Percentiles rank a stretch among this genome's conserved stretches.
These are phyloP conservation scores for Salvelinus alpinus DNA, from an alignment of 2,113 vertebrate genomes.

Conservation along the genomic window DNA sequence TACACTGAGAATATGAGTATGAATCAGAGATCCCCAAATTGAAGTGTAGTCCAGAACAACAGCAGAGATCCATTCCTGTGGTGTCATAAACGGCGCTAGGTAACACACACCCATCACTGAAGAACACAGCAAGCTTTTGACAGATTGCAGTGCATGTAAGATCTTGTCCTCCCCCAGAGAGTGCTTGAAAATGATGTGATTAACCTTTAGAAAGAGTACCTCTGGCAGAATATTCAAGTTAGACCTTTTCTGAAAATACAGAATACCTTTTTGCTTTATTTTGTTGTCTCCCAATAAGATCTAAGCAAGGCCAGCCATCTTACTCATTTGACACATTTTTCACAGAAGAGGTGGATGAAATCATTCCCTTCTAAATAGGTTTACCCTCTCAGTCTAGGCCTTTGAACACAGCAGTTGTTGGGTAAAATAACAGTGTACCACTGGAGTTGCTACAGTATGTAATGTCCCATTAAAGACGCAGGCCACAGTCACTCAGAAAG, in stretches of 20 bases:
- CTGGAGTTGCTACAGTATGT: constrained; percentile 1
- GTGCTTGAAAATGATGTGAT: too few relatives aligned
- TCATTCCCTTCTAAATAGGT: neutral
- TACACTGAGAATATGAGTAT: too few relatives aligned
- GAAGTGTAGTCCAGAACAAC: neutral
- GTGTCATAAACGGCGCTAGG: neutral
- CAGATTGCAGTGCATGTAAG: neutral
- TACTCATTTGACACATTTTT: too few relatives aligned
- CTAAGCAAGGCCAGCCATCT: neutral
- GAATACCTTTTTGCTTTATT: neutral
- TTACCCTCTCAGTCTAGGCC: neutral
- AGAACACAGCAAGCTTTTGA: neutral
- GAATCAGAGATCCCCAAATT: neutral
- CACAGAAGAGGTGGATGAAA: too few relatives aligned
- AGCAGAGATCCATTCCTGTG: neutral
- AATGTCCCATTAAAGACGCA: constrained; percentile 43
- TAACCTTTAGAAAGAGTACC: too few relatives aligned
- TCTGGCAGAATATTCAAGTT: neutral
- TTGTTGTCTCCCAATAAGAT: neutral
- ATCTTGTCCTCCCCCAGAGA: neutral
- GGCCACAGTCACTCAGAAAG: constrained; percentile 41
- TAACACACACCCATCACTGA: neutral
- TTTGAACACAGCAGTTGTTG: constrained; percentile 5
- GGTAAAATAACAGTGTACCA: constrained; percentile 5
- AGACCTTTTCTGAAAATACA: neutral